These are phyloP conservation scores for Ypsolopha sequella DNA, from an alignment of 2,888 invertebrate species.

Conservation along the genomic window DNA sequence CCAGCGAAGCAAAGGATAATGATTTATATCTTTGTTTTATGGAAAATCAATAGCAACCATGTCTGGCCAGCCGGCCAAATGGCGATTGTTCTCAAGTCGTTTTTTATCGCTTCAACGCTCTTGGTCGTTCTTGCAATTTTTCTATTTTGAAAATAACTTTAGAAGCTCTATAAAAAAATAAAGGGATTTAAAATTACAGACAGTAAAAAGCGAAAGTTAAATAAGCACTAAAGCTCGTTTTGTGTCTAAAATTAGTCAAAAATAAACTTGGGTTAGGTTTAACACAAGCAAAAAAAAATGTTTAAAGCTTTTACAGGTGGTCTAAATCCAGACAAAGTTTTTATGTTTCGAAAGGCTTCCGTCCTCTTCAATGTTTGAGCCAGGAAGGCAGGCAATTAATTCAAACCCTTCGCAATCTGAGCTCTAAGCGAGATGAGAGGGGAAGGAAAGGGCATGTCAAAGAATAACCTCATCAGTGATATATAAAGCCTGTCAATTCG, in stretches of 20 bases:
- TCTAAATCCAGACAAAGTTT: not conserved
- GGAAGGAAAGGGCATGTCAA: slow-evolving; percentile 9
- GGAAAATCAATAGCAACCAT: not conserved
- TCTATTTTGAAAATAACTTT: no score
- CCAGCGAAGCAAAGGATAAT: not conserved
- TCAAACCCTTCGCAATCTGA: slow-evolving; percentile 18
- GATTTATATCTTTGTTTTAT: not conserved
- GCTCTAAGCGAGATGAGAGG: slow-evolving; percentile 25
- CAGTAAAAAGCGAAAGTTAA: no score
- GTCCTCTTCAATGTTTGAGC: slow-evolving; percentile 1
- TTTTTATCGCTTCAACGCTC: not conserved
- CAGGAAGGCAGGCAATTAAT: slow-evolving; percentile 8
- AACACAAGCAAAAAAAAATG: no score
- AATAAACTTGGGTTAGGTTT: no score
- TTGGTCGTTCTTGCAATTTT: no score
- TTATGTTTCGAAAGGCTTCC: not conserved
- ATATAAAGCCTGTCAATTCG: no score
- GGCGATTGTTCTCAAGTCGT: no score
- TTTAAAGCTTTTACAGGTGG: no score
- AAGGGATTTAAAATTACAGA: no score
- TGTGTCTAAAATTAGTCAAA: no score
- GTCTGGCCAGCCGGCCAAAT: not conserved
- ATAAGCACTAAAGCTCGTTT: no score
- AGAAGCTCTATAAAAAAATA: no score
- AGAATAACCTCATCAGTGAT: not conserved